A percentile compares a stretch with the other conserved stretches of the same genome.
These are phyloP conservation scores for Desmophyllum pertusum DNA, from an alignment of 92 coral and sea anemone species.

Conservation along the genomic window DNA sequence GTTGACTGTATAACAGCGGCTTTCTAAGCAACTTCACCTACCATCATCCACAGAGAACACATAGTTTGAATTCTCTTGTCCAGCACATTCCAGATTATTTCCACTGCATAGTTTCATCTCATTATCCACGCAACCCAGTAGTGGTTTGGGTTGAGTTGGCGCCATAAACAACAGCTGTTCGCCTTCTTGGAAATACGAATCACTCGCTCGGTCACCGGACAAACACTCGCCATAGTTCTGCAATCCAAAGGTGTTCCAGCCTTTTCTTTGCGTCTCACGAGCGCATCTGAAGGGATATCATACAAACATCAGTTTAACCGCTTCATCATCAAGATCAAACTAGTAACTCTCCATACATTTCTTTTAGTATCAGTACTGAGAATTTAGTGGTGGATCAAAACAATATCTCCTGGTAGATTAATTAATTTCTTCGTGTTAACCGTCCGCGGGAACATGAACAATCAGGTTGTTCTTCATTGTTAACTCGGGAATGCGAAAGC, in stretches of 20 bases:
- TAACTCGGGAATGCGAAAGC: no score
- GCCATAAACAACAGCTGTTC: conserved; percentile 85
- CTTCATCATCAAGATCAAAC: neutral
- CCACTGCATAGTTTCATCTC: conserved; percentile 75
- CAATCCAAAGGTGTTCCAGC: conserved; percentile 82
- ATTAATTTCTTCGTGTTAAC: no score
- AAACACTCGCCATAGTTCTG: conserved; percentile 95
- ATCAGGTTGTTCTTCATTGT: no score
- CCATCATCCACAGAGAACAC: conserved; percentile 84
- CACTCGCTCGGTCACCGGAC: conserved; percentile 84
- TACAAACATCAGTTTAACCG: neutral
- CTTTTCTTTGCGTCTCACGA: conserved; percentile 80
- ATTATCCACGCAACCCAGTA: conserved; percentile 93
- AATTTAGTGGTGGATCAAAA: no score
- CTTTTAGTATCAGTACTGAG: neutral
- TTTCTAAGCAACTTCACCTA: conserved; percentile 36
- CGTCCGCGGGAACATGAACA: neutral
- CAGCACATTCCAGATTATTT: conserved; percentile 87
- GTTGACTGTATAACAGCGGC: neutral
- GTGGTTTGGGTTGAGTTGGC: conserved; percentile 84
- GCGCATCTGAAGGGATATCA: conserved; percentile 72
- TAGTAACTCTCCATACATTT: no score
- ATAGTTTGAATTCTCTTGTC: conserved; percentile 91
- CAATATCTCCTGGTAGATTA: no score
- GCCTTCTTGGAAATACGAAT: conserved; percentile 87